Conservation (phyloP, 2,113 vertebrate species). For the Uropsilus gracilis region DNA sequence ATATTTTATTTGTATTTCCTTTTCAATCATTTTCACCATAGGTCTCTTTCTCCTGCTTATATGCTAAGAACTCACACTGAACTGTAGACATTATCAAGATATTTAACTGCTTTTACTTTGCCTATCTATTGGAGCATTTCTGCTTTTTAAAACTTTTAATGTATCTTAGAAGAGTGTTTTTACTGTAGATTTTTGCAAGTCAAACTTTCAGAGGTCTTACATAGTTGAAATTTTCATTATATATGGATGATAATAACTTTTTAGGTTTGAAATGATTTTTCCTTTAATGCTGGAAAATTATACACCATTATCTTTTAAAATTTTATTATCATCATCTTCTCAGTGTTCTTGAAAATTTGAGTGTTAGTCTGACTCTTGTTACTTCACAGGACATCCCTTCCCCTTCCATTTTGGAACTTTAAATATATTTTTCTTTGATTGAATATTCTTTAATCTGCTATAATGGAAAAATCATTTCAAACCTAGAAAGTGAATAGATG, state of each 20-base stretch:
- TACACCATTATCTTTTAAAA: not conserved
- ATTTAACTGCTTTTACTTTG: not conserved
- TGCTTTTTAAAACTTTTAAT: not conserved
- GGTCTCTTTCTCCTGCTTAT: not conserved
- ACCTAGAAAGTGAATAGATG: too few species aligned
- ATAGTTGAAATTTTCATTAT: not conserved
- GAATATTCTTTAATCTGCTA: constrained; percentile 21
- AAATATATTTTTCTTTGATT: constrained; percentile 3
- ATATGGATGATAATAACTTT: not conserved
- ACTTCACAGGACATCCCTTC: not conserved
- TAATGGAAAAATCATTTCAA: too few species aligned
- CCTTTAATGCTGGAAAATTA: not conserved
- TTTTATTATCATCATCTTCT: constrained; percentile 6
- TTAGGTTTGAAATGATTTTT: constrained; percentile 11
- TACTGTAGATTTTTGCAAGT: not conserved
- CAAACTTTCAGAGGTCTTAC: not conserved
- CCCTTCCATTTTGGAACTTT: not conserved
- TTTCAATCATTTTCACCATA: not conserved
- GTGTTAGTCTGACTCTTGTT: not conserved
- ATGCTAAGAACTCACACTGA: not conserved
- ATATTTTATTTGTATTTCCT: not conserved
- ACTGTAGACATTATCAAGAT: not conserved
- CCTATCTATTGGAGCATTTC: not conserved
- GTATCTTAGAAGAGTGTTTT: not conserved
- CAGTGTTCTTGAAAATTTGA: not conserved